Evolutionary conservation across 1,140 invertebrate species (phyloP).

Genomic region (Lamellibrachia luymesi): DNA sequence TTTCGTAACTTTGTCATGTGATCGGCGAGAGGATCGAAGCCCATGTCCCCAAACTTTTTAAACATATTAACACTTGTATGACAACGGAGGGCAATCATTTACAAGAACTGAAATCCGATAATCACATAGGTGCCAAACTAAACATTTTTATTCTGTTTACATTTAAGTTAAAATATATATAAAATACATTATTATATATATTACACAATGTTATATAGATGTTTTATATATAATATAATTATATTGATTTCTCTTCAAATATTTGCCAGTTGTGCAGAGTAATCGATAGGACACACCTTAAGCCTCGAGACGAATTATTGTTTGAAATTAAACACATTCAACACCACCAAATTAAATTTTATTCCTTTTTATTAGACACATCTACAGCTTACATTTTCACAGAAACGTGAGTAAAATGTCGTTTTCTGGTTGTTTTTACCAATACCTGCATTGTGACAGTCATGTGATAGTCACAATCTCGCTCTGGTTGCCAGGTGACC

Average conservation of each 20-base stretch:
- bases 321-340: neutral
- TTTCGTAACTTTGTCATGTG: no score
- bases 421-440: neutral
- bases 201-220: neutral
- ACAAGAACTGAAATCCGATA: no score
- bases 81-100: no score
- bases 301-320: neutral
- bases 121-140: no score
- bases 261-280: neutral
- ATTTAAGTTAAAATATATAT: neutral
- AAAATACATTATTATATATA: neutral
- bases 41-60: no score
- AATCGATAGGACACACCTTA: neutral
- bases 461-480: neutral
- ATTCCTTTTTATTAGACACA: neutral
- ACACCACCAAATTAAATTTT: neutral
- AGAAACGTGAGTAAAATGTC: neutral
- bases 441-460: neutral
- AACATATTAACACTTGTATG: no score
- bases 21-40: no score
- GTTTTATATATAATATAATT: neutral
- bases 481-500: neutral
- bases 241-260: neutral
- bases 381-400: neutral
- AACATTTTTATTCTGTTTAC: no score